Percentiles rank a stretch among this genome's conserved stretches.
Evolutionary conservation across 2,113 vertebrate species (phyloP).

Genomic region (Onychorhynchus coronatus): DNA sequence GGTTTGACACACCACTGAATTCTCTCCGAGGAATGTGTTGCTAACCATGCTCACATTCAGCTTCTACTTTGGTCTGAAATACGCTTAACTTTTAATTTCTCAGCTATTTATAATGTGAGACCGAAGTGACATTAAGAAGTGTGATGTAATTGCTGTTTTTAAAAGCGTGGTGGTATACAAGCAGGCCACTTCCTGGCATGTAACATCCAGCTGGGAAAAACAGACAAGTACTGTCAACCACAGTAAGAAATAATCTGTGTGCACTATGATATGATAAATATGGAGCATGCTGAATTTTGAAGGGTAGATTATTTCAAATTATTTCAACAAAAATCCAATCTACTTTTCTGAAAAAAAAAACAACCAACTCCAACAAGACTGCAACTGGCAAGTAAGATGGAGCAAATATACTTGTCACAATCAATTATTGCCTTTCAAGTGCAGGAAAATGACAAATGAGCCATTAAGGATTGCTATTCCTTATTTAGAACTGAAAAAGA

Average conservation of each 20-base stretch:
- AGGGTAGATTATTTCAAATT: not conserved
- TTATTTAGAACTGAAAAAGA: constrained; percentile 20
- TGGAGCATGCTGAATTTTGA: not conserved
- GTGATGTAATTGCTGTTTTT: not conserved
- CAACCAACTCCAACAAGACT: not conserved
- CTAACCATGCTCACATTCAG: not conserved
- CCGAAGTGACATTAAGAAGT: not conserved
- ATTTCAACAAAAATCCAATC: not conserved
- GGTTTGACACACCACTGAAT: not conserved
- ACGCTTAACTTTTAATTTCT: not conserved
- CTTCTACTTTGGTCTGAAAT: not conserved
- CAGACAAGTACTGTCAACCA: not conserved
- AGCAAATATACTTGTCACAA: constrained; percentile 72
- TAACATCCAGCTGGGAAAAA: not conserved
- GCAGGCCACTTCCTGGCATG: not conserved
- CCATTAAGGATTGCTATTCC: constrained; percentile 59
- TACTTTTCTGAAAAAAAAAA: not conserved
- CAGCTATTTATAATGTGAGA: not conserved
- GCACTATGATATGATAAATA: not conserved
- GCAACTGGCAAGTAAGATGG: not conserved
- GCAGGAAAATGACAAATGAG: constrained; percentile 68
- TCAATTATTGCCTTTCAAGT: constrained; percentile 56
- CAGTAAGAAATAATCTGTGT: not conserved
- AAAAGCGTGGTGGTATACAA: not conserved
- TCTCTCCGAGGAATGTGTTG: not conserved